Conservation (phyloP, 2,797 vertebrate species). For the Enoplosus armatus region DNA sequence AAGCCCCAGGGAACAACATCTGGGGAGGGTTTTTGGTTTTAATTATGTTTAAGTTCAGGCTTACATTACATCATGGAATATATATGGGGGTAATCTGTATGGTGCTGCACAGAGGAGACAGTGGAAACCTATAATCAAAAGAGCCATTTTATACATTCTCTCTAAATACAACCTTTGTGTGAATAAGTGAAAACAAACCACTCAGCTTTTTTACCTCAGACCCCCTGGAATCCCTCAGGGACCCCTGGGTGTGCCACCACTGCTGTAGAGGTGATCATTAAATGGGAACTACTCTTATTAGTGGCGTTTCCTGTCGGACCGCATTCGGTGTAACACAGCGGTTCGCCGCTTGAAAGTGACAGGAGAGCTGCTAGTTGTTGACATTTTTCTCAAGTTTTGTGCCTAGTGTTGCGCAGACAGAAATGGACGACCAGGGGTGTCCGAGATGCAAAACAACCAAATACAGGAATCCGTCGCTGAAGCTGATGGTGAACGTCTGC, state of each 20-base stretch:
- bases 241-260: background rate
- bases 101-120: constrained; percentile 4
- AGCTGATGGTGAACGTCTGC: constrained; percentile 98
- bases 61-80: constrained; percentile 48
- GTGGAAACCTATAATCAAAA: constrained; percentile 24
- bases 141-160: background rate
- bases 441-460: constrained; percentile 98
- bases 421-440: constrained; percentile 96
- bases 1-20: constrained; percentile 23
- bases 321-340: constrained; percentile 51
- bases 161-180: constrained; percentile 20
- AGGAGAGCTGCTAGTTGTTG: constrained; percentile 39
- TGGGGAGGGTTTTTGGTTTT: constrained; percentile 33
- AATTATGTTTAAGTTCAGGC: constrained; percentile 33
- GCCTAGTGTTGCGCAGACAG: constrained; percentile 24
- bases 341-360: constrained; percentile 23
- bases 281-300: constrained; percentile 55
- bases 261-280: constrained; percentile 14
- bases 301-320: constrained; percentile 61
- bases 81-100: constrained; percentile 3
- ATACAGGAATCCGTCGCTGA: constrained; percentile 96
- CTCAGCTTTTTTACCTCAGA: constrained; percentile 17
- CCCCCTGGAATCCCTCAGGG: background rate
- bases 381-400: constrained; percentile 6
- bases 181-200: constrained; percentile 30